Evolutionary conservation across 1,140 invertebrate genomes (phyloP), one percentile per base, ranked within the genome.

Genomic region (Drosophila punjabiensis): DNA sequence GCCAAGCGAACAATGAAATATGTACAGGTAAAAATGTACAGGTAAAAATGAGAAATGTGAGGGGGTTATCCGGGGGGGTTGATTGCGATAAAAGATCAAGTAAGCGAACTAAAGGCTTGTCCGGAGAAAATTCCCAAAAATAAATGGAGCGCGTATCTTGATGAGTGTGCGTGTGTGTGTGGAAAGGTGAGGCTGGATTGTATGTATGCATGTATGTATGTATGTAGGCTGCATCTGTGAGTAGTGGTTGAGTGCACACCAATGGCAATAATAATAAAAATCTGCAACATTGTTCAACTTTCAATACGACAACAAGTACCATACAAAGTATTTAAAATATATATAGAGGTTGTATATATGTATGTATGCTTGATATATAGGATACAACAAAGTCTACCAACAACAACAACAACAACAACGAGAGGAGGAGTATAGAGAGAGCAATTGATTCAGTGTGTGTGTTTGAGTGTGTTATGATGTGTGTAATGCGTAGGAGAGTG

Each of bases 191-290:
- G 56, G 50, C 18, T 32, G 32, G n/a, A 18, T 11, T 67, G 60
- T 37, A 16, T 67, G 60, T 37, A 16, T 43, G 65, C 59, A 65
- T 64, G 60, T 52, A 64, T 61, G 43, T 65, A n/a, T 30, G 24
- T 18, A 5, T 63, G 61, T 39, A 11, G 47, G 67, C 62, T 45
- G 68, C 58, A 41, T 69, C 71, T 75, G 62, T 52, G 45, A 52
- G 62, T 68, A 39, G 59, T 75, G 84, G 84, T 81, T 76, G 82
- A 83, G 85, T 87, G 83, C 83, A 82, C 76, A 87, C 82, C 83
- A 87, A 85, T 87, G 81, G 75, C 71, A 87, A 83, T 88, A 84
- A 84, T 81, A 84, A 66, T 79, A 80, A 80, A 88, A 88, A 71
- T 79, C 66, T 64, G 78, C 81, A 87, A 87, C 76, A 86, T 77